Evolutionary conservation across 2,888 invertebrate genomes (phyloP), one percentile per base, ranked within the genome.

Genomic region (Lasioglossum pauxillum): DNA sequence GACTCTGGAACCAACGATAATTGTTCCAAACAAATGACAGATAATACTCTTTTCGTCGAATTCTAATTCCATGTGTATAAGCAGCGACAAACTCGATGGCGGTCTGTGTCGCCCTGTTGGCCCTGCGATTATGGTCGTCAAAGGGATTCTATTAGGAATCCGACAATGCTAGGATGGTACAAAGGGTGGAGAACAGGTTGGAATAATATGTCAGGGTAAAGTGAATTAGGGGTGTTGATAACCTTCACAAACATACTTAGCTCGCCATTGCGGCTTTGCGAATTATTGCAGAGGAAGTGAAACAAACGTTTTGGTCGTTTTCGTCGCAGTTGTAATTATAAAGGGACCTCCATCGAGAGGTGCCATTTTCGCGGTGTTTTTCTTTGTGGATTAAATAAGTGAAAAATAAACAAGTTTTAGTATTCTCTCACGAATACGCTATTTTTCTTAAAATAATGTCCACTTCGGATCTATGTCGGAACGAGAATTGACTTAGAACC

Each of bases 191-290:
- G 16, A 67, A 57, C 35, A 31, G 76, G 83, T 86, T 88, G 91
- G 49, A 91, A 91, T 92, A 88, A 89, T 87, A 88, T 88, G 90
- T 90, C 91, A 89, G 81, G 90, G 84, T 76, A 71, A 87, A 76
- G 88, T 92, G 93, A 93, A 87, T 94, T 93, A 93, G 88, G 90
- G 88, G 85, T 78, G 46, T 87, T 90, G 93, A 93, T 93, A 92
- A 92, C 90, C 87, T 90, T 74, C 83, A 88, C 83, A 83, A 90
- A 89, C 90, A 89, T 93, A 93, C 92, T 93, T 92, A 91, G 89
- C 80, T 82, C 80, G 86, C 85, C 88, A 72, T 69, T 71, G 38
- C 23, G 77, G 35, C 5, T 8, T 41, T 46, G 19, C 23, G 38
- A 67, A 44, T 75, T 73, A 49, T 67, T 35, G 27, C 23, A 31